Conservation (phyloP, 2,888 invertebrate genomes). For the Philonicus albiceps region DNA sequence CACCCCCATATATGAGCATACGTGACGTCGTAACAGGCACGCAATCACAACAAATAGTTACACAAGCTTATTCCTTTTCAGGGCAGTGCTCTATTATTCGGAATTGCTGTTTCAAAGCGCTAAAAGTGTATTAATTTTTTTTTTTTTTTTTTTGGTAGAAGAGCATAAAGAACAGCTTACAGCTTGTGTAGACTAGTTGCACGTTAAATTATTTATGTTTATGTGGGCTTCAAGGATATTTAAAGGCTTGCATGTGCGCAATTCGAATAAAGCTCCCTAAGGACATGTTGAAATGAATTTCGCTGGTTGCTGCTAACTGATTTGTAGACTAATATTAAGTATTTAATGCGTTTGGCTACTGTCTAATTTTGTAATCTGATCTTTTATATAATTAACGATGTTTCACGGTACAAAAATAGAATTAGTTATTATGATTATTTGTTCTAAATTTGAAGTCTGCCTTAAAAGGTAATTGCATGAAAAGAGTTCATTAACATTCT, state of each 20-base stretch:
- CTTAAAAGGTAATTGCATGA: too few species aligned
- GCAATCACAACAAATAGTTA: conserved; percentile 34
- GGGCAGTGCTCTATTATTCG: conserved; percentile 5
- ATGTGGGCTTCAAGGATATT: background rate
- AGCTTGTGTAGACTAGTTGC: background rate
- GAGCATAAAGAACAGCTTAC: background rate
- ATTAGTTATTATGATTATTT: too few species aligned
- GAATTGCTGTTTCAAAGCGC: background rate
- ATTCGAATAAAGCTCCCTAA: background rate
- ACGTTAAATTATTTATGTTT: background rate
- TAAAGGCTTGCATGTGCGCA: background rate
- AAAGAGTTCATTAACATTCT: too few species aligned
- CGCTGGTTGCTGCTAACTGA: background rate
- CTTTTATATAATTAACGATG: background rate
- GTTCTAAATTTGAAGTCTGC: too few species aligned
- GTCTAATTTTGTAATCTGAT: background rate
- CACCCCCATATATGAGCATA: background rate
- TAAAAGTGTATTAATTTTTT: background rate
- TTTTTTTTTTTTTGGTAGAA: background rate
- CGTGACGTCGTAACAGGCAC: conserved; percentile 28
- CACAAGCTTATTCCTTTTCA: background rate
- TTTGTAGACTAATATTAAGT: background rate
- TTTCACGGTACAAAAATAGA: background rate
- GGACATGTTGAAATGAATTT: background rate
- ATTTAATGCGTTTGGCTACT: background rate